Evolutionary conservation across 2,113 vertebrate species (phyloP).

Genomic region (Calcarius ornatus): DNA sequence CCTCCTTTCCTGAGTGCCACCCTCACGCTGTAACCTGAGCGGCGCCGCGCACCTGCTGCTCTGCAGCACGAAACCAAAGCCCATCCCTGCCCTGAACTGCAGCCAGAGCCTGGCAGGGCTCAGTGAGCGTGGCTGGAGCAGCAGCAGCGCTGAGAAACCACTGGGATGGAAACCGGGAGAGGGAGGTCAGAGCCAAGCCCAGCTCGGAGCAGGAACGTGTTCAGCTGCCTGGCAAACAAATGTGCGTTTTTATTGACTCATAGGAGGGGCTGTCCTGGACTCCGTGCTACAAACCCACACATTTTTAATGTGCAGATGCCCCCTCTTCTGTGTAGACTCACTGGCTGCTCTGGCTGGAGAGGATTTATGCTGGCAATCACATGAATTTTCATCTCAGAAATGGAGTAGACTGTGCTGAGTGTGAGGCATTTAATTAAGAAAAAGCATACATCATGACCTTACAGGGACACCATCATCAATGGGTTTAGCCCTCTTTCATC

Average conservation of each 20-base stretch:
- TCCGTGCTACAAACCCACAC: not conserved
- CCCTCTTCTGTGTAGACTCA: not conserved
- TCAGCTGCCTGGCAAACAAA: not conserved
- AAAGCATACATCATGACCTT: not conserved
- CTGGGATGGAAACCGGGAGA: not conserved
- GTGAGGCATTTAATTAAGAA: not conserved
- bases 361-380: not conserved
- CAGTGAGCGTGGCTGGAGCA: accelerated
- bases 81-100: not conserved
- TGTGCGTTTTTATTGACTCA: not conserved
- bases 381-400: not conserved
- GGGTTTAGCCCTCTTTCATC: not conserved
- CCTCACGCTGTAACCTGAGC: not conserved
- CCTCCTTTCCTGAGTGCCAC: not conserved
- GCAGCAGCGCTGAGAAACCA: not conserved
- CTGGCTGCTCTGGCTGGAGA: not conserved
- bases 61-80: not conserved
- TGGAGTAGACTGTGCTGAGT: not conserved
- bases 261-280: not conserved
- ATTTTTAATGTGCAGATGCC: not conserved
- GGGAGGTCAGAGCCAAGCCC: not conserved
- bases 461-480: not conserved
- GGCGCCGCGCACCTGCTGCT: accelerated
- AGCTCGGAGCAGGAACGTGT: not conserved
- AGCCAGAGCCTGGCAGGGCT: not conserved